Evolutionary conservation across 2,888 invertebrate genomes (phyloP), one percentile per base, ranked within the genome.

Genomic region (Bimastos eiseni): DNA sequence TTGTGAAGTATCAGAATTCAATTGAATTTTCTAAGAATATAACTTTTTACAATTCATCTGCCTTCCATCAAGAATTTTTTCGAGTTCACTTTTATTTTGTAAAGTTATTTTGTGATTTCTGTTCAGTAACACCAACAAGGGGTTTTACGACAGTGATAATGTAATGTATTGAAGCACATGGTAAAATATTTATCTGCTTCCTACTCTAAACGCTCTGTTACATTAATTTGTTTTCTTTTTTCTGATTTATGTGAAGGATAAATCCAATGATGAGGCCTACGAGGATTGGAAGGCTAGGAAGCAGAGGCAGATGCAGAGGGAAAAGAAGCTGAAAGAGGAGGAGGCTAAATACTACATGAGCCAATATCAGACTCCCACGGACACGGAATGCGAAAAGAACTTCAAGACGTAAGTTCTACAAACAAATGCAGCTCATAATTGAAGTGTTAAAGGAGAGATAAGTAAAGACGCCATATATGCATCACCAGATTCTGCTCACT

Each of bases 261-360:
- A 91, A 36, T n/a, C 34, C 24, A 84, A 90, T 21, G 91, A 91
- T 2, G 91, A 91, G 17, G 91, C 91, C 24, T 91, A 89, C 41
- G 44, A 90, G 34, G 90, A 91, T 24, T 92, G 92, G 92, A 33
- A 91, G 49, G 36, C 37, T n/a, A 90, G 84, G 24, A 92, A 92
- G 41, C 83, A 88, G 83, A 49, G 83, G 36, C 38, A 90, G 24
- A 8, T 38, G 13, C 34, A 37, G 83, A 70, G 24, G 6, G 70
- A 90, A 86, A 86, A 83, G 36, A 90, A 91, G 33, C 83, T 90
- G n/a, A 49, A 91, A 38, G 17, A 91, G 24, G 88, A 91, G 38
- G 49, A 90, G 49, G 33, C 13, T 2, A 89, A 90, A 55, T 84
- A 90, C 24, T 19, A 90, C 19, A 55, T 89, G 41, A 91, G 38